These are phyloP conservation scores for Boloria selene DNA, from an alignment of 2,888 invertebrate species.

Conservation along the genomic window DNA sequence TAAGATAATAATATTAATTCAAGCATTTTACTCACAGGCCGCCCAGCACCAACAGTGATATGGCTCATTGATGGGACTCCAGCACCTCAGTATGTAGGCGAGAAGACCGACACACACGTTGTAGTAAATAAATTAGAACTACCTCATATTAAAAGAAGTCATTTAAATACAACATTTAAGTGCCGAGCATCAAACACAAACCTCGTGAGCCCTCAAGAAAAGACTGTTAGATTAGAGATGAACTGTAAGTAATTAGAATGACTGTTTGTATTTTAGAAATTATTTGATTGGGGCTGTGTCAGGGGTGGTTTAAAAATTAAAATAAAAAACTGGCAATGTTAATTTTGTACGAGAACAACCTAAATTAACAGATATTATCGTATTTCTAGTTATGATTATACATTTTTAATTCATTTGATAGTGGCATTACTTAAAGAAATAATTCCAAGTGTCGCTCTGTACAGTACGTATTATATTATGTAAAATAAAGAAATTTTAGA, in stretches of 20 bases:
- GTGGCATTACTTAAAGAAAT: too few relatives aligned
- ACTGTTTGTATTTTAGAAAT: neutral
- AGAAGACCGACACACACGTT: slow-evolving; percentile 87
- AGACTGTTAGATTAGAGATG: slow-evolving; percentile 91
- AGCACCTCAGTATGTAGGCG: slow-evolving; percentile 87
- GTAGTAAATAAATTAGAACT: slow-evolving; percentile 91
- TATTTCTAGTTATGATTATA: too few relatives aligned
- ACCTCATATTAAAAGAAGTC: slow-evolving; percentile 86
- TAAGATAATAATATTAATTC: neutral
- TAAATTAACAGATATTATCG: too few relatives aligned
- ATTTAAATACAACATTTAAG: slow-evolving; percentile 92
- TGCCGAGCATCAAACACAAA: slow-evolving; percentile 94
- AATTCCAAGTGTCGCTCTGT: too few relatives aligned
- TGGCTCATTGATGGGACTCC: slow-evolving; percentile 90
- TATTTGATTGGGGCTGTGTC: too few relatives aligned
- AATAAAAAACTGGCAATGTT: too few relatives aligned
- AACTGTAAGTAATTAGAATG: slow-evolving; percentile 88
- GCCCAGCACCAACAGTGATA: slow-evolving; percentile 91
- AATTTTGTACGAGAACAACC: too few relatives aligned
- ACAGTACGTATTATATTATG: too few relatives aligned
- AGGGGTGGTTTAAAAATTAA: too few relatives aligned
- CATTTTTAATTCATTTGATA: too few relatives aligned
- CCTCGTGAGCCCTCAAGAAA: slow-evolving; percentile 91
- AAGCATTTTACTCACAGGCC: slow-evolving; percentile 78
- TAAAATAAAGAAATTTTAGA: too few relatives aligned